Evolutionary conservation across 2,888 invertebrate genomes (phyloP), one percentile per base, ranked within the genome.

Genomic region (Antheraea yamamai): DNA sequence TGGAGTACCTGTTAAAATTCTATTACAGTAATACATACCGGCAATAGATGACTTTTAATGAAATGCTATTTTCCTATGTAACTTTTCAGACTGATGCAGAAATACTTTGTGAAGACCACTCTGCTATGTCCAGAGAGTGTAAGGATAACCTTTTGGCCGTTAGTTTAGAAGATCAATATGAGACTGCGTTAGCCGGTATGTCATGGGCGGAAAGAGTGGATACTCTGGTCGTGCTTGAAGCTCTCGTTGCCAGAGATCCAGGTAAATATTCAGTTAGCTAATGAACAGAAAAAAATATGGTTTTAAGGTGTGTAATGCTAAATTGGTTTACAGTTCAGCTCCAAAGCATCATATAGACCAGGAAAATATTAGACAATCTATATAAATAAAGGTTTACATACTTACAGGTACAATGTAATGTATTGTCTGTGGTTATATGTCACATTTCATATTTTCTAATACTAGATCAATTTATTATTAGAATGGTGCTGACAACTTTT

Each of bases 171-270:
- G 95, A 96, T 76, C 95, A 97, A 82, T 97, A 97, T 83, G 97
- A 97, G 85, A 96, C 96, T 0, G 95, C 97, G 68, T 87, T 97
- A 0, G 96, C 96, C 0, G 97, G 96, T 81, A 97, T 98, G 96
- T 96, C 97, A 3, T 98, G 98, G 97, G 97, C 97, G 0, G 98
- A 98, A 81, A 95, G 98, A 23, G 96, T 98, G 76, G 98, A 98
- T 81, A 97, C 97, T 12, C 90, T 97, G 81, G 97, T 97, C 2
- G 97, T 97, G 3, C 87, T 98, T 23, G 97, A 97, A 81, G 97
- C 97, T 0, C 91, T 98, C 39, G 97, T 97, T 0, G 97, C 97
- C 0, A 96, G 99, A n/a, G 98, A 98, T 88, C 99, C 99, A 0
- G 99, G 98, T 74, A 86, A 79, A 81, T 72, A 55, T 66, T 16